Conservation (phyloP, 2,113 vertebrate genomes). For the Tachysurus vachellii region DNA sequence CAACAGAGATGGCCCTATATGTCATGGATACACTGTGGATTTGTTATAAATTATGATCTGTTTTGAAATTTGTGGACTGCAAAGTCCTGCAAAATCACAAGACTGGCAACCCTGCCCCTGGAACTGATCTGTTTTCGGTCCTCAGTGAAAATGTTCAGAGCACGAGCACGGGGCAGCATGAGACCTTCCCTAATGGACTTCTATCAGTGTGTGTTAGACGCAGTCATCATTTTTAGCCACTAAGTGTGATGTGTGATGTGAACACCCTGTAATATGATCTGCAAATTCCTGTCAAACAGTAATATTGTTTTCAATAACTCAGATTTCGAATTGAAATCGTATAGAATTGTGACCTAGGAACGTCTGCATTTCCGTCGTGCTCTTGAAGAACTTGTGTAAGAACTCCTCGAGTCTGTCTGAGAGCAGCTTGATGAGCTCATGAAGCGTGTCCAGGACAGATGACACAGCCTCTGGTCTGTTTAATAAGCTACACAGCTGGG, state of each 20-base stretch:
- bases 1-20: background rate
- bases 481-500: conserved; percentile 28
- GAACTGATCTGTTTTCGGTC: background rate
- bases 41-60: no score
- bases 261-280: background rate
- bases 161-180: background rate
- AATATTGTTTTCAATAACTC: background rate
- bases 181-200: background rate
- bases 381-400: background rate
- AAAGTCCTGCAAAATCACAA: no score
- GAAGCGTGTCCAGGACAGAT: conserved; percentile 4
- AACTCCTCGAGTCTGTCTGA: background rate
- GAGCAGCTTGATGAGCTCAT: conserved; percentile 22
- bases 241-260: background rate
- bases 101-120: background rate
- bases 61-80: no score
- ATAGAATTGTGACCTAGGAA: background rate
- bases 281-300: background rate
- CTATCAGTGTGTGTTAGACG: background rate
- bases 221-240: background rate
- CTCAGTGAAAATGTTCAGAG: background rate
- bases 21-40: background rate
- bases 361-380: background rate
- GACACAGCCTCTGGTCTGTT: conserved; percentile 16
- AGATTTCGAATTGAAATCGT: background rate